A percentile compares a stretch with the other conserved stretches of the same genome.
Evolutionary conservation across 2,888 invertebrate species (phyloP).

Genomic region (Troglohyphantes excavatus): DNA sequence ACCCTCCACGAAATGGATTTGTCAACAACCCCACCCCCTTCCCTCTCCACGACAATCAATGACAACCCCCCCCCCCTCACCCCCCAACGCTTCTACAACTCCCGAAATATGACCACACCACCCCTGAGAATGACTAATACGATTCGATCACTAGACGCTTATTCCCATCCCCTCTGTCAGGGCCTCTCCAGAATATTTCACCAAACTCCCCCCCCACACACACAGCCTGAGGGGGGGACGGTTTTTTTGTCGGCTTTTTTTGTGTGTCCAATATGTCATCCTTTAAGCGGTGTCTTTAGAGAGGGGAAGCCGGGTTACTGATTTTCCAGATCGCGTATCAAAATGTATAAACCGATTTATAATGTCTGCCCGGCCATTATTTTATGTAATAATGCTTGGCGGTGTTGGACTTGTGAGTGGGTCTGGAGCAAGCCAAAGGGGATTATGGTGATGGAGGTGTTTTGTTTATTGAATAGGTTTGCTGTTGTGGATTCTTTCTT

Average conservation of each 20-base stretch:
- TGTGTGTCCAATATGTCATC: slow-evolving; percentile 20
- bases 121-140: slow-evolving; percentile 61
- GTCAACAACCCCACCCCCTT: slow-evolving; percentile 42
- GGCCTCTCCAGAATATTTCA: too few relatives aligned
- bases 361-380: slow-evolving; percentile 9
- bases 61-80: slow-evolving; percentile 10
- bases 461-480: too few relatives aligned
- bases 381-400: background rate
- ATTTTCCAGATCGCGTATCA: background rate
- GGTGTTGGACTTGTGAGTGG: background rate
- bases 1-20: slow-evolving; percentile 21
- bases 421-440: too few relatives aligned
- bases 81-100: slow-evolving; percentile 35
- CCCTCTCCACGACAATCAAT: slow-evolving; percentile 54
- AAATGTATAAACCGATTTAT: slow-evolving; percentile 18
- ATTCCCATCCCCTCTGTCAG: slow-evolving; percentile 11
- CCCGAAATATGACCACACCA: slow-evolving; percentile 18
- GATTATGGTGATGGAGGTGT: too few relatives aligned
- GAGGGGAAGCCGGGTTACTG: background rate
- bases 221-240: background rate
- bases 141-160: slow-evolving; percentile 54
- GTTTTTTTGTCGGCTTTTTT: background rate
- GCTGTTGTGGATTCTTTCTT: too few relatives aligned
- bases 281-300: slow-evolving; percentile 1
- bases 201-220: slow-evolving; percentile 6